Evolutionary conservation across 2,113 vertebrate genomes (phyloP), one percentile per base, ranked within the genome.

Genomic region (Phyllopteryx taeniolatus): DNA sequence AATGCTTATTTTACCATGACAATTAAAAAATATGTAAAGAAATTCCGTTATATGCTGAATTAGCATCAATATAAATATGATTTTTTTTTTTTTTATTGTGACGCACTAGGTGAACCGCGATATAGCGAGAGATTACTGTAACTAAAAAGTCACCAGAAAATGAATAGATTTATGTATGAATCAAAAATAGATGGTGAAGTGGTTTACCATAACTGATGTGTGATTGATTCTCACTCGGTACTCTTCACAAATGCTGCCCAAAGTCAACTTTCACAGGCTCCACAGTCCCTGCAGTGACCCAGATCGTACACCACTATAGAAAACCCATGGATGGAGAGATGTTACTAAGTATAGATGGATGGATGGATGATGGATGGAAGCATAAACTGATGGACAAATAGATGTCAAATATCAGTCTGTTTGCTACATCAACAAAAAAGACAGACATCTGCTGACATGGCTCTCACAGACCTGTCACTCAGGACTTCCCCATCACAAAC

Each of bases 401-500:
- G 56, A 66, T 72, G 27, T 44, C 49, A 71, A 35, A 66, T 10
- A 12, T 46, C 8, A 19, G 15, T 42, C 64, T 22, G 39, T 73
- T 75, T 20, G 67, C 60, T 63, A 49, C 64, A 67, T 73, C 42
- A 75, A 71, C 56, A 70, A 68, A 53, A 68, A 68, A 27, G 51
- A 56, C 67, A 54, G 68, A 69, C 68, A 59, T 27, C 20, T 27
- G 56, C 68, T 46, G 54, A 59, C 42, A 19, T 53, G 63, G 27
- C 67, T 67, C 63, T 84, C 53, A 27, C 44, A 77, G 74, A 73
- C 70, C 68, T 72, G 74, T 85, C 68, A 72, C 67, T 81, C 62
- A 70, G 2, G 14, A 60, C 64, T 8, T 62, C 49, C n/a, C 15
- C 13, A 13, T 57, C 74, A 65, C 47, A 60, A 68, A 72, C 54